phyloP scores from a whole-genome alignment of 2,113 vertebrate species.

The Leucosticte australis region DNA sequence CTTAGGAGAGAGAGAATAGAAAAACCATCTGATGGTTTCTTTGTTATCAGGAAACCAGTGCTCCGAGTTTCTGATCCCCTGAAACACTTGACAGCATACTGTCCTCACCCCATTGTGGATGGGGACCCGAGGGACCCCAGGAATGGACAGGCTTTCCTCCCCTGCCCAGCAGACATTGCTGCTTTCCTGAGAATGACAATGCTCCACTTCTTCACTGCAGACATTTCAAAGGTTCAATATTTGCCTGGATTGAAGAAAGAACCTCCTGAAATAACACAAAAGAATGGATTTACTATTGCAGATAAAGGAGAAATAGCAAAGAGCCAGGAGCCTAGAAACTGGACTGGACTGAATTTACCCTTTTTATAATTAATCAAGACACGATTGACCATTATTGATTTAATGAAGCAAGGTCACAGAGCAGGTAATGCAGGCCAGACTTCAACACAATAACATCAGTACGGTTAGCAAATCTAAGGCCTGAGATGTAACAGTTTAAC shows the following conservation, averaged over 20 bases:
- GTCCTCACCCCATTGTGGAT: not conserved
- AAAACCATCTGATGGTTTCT: not conserved
- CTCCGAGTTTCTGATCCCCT: not conserved
- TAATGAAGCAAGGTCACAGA: not conserved
- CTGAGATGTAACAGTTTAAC: not conserved
- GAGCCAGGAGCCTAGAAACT: not conserved
- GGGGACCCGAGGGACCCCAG: not conserved
- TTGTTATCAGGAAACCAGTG: not conserved
- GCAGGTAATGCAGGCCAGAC: not conserved
- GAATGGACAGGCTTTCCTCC: not conserved
- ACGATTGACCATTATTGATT: not conserved
- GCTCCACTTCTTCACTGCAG: not conserved
- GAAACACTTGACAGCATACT: accelerated
- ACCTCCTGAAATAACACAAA: not conserved
- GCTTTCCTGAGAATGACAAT: not conserved
- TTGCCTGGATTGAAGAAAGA: not conserved
- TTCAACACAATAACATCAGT: not conserved
- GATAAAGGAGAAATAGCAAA: not conserved
- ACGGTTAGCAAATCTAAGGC: not conserved
- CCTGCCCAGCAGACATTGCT: not conserved
- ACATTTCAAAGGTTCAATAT: not conserved
- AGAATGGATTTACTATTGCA: not conserved
- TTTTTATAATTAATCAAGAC: not conserved
- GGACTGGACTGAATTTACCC: not conserved
- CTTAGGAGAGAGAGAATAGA: not conserved